Conservation (phyloP, 2,888 invertebrate genomes). For the Peribatodes rhomboidaria region DNA sequence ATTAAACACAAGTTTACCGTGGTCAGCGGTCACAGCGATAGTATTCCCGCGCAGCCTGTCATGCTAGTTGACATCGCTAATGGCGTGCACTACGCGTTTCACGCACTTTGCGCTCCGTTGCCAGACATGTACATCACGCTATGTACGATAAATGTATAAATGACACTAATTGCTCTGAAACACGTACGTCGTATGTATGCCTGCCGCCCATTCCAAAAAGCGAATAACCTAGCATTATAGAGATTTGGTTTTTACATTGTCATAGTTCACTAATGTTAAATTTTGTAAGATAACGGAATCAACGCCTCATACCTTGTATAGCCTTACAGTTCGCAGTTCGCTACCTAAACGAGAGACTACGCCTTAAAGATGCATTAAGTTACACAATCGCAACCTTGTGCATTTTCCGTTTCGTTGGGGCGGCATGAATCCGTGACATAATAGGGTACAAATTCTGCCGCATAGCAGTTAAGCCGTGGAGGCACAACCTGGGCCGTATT, state of each 20-base stretch:
- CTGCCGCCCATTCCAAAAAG: too few relatives aligned
- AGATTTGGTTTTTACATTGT: too few relatives aligned
- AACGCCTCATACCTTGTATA: neutral
- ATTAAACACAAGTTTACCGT: too few relatives aligned
- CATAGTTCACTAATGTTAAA: neutral
- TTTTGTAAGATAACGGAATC: neutral
- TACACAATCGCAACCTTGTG: constrained; percentile 24
- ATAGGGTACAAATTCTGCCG: constrained; percentile 29
- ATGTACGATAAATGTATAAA: neutral
- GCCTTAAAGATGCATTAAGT: constrained; percentile 2
- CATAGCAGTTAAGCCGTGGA: constrained; percentile 26
- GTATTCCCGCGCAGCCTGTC: neutral
- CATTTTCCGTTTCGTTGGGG: constrained; percentile 10
- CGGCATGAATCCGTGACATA: constrained; percentile 15
- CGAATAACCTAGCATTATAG: too few relatives aligned
- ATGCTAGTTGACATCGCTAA: neutral
- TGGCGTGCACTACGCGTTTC: neutral
- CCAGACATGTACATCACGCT: neutral
- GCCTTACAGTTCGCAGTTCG: neutral
- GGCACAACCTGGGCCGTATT: constrained; percentile 38
- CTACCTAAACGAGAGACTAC: neutral
- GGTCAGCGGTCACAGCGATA: neutral
- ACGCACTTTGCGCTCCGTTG: neutral
- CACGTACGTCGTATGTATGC: too few relatives aligned
- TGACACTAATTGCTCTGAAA: neutral